Evolutionary conservation across 2,888 invertebrate species (phyloP).

Genomic region (Ophion ventricosus): DNA sequence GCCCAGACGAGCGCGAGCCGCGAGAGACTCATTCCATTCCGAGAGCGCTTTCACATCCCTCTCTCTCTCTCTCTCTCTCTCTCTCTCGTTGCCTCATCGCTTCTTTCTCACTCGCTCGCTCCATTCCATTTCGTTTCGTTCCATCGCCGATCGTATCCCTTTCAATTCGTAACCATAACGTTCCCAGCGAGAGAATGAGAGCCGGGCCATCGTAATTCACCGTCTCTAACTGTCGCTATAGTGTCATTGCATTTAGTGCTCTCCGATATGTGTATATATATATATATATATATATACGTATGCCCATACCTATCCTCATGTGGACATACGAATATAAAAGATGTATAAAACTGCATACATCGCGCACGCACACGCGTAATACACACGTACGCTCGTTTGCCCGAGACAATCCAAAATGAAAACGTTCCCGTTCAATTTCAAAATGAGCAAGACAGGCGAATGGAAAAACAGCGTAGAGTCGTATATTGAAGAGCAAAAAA

Average conservation of each 20-base stretch:
- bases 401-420: conserved; percentile 27
- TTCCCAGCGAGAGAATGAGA: conserved; percentile 47
- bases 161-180: conserved; percentile 69
- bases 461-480: conserved; percentile 12
- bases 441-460: conserved; percentile 22
- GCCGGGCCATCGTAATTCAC: conserved; percentile 66
- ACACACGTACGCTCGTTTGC: neutral
- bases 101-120: conserved; percentile 22
- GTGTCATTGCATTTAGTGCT: conserved; percentile 68
- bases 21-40: conserved; percentile 70
- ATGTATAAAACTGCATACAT: conserved; percentile 39
- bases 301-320: conserved; percentile 9
- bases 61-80: conserved; percentile 13
- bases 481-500: conserved; percentile 9
- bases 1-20: conserved; percentile 59
- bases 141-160: conserved; percentile 66
- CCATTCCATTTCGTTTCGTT: conserved; percentile 68
- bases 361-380: neutral
- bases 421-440: conserved; percentile 39
- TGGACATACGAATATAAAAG: conserved; percentile 20
- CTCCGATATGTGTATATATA: too few species aligned
- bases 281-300: too few species aligned
- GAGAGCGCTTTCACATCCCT: conserved; percentile 46
- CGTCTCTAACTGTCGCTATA: conserved; percentile 66
- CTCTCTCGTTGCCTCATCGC: neutral